Base-by-base conservation (phyloP, 2,113 vertebrate genomes). In the Pseudorasbora parva region DNA sequence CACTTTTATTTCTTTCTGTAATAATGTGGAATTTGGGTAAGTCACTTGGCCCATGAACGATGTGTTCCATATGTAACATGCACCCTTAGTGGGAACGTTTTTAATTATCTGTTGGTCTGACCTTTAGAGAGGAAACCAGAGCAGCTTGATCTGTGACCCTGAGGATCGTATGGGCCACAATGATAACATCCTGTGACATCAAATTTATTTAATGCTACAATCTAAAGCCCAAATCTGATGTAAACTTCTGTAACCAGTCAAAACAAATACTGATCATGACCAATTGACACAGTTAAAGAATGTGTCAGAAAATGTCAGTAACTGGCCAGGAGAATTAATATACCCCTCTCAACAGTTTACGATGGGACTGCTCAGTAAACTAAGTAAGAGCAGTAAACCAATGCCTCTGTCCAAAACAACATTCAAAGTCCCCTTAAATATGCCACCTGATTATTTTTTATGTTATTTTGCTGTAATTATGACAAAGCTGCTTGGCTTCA, bases 51-150 rank as follows among this genome's bases (percentile, higher is more conserved):
- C 19, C 80, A 21, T 57, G 17, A 76, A 78, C 45, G 84, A 87
- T 85, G 69, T 85, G 71, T 87, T 85, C 86, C 86, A 87, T 30
- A 83, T 85, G 84, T 81, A 81, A 71, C 54, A 71, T 10, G 51
- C 60, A 78, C 11, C 81, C 49, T 71, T 54, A 30, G 41, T 45
- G 49, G 59, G 57, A 73, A 85, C 72, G 54, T 60, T 82, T 85
- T 77, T 85, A 87, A 85, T 83, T 82, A 85, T 74, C 76, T 59
- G 49, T 30, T 57, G 54, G 66, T 80, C 33, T 23, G 75, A 87
- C 73, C 30, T 21, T 14, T 85, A 54, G n/a, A 60, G 56, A 84
- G 75, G 43, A 59, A 30, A 49, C 68, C 49, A 41, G 30, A 80
- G 80, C 68, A 49, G 56, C 47, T 82, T 79, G 51, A 85, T 83